A percentile compares a stretch with the other conserved stretches of the same genome.
Evolutionary conservation across 2,797 vertebrate species (phyloP).

Genomic region (Enteromius viviparus): DNA sequence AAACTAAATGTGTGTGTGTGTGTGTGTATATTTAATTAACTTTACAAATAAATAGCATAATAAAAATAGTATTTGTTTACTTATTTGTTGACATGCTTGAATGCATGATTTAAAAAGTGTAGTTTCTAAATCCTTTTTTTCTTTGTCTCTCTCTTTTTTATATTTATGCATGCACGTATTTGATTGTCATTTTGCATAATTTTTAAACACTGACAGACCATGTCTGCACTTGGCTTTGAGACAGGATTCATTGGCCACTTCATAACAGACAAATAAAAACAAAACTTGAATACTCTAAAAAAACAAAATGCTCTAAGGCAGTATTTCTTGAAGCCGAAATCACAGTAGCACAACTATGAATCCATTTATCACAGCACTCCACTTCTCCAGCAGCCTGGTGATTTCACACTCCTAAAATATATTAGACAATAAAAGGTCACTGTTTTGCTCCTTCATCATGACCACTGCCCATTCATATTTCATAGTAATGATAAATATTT

Average conservation of each 20-base stretch:
- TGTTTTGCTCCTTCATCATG: constrained; percentile 48
- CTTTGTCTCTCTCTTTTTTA: not conserved
- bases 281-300: not conserved
- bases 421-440: constrained; percentile 40
- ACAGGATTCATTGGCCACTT: not conserved
- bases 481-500: constrained; percentile 54
- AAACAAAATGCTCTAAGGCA: not conserved
- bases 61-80: too few relatives aligned
- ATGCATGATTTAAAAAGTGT: not conserved
- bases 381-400: constrained; percentile 42
- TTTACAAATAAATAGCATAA: too few relatives aligned
- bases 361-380: constrained; percentile 61
- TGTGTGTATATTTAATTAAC: too few relatives aligned
- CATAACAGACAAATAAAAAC: constrained; percentile 35
- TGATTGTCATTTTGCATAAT: not conserved
- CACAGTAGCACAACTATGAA: constrained; percentile 51
- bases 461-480: constrained; percentile 52
- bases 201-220: not conserved
- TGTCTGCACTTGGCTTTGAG: not conserved
- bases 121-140: not conserved
- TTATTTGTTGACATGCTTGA: not conserved
- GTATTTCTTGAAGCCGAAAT: constrained; percentile 55
- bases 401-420: constrained; percentile 62
- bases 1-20: not conserved
- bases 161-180: not conserved